Base-by-base conservation (phyloP, 2,888 invertebrate species). In the Lithophane ornitopus region DNA sequence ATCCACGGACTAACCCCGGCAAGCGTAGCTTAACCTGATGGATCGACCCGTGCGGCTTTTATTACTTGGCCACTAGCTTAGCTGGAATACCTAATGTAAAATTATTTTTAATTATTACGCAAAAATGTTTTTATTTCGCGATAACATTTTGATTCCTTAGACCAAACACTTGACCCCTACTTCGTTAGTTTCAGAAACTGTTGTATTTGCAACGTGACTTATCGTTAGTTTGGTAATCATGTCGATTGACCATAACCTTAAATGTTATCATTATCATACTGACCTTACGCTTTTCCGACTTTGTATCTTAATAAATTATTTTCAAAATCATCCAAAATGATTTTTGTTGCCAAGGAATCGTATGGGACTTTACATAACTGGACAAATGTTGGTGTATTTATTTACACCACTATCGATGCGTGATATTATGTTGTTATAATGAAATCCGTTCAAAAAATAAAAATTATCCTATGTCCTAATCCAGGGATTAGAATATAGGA, bases 241-340 rank as follows among this genome's bases (percentile, higher is more conserved):
- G 28, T 70, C 46, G 9, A 9, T 7, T 46, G 46, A 46, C 63
- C 49, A n/a, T 41, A 46, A n/a, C 67, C 44, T 12, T 28, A 28
- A 52, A 52, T 49, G 44, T 66, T 65, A 72, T 66, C 44, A 34
- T 66, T 65, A 72, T 66, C 44, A 34, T 74, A 28, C 22, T 28
- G 72, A 74, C 74, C 34, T 68, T 39, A 26, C 41, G 14, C 16
- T 26, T 22, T 46, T 39, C 44, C 34, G 68, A 26, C 34, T 26
- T 66, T 54, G 54, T 44, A 19, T 41, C 14, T 66, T 58, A 44
- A 0, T 22, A 14, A 22, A 39, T 41, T 39, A 12, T 54, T 54
- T 54, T 56, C 7, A 49, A 66, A 66, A 65, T 46, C 8, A 8
- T 49, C 8, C 41, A 28, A 22, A 54, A 63, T 39, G 4, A 11